These are phyloP conservation scores for Idris sp. DNA, from an alignment of 1,140 invertebrate species.

Conservation along the genomic window DNA sequence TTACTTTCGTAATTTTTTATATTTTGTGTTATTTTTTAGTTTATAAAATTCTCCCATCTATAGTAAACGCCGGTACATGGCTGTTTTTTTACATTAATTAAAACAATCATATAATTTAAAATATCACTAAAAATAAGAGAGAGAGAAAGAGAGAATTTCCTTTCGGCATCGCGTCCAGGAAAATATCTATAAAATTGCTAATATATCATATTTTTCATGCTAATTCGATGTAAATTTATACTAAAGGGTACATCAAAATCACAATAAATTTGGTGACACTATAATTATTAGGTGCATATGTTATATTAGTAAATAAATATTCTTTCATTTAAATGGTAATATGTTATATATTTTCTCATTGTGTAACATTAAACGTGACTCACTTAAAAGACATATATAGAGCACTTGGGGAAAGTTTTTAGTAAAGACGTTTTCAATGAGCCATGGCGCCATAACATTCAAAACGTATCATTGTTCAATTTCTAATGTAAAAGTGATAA, in stretches of 20 bases:
- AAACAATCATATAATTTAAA: too few species aligned
- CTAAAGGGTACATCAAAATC: conserved; percentile 12
- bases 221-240: conserved; percentile 38
- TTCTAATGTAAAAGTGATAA: conserved; percentile 31
- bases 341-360: conserved; percentile 21
- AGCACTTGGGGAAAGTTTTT: conserved; percentile 46
- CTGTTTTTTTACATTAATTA: too few species aligned
- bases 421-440: conserved; percentile 52
- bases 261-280: conserved; percentile 36
- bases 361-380: conserved; percentile 43
- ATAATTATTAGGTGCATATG: conserved; percentile 24
- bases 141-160: too few species aligned
- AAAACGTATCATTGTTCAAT: conserved; percentile 43
- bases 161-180: too few species aligned
- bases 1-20: too few species aligned
- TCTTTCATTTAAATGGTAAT: conserved; percentile 37
- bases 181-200: too few species aligned
- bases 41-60: too few species aligned
- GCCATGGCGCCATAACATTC: conserved; percentile 40
- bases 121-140: too few species aligned
- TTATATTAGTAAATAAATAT: conserved; percentile 29
- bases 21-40: too few species aligned
- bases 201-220: too few species aligned
- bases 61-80: too few species aligned
- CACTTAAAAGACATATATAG: conserved; percentile 22